A percentile compares a stretch with the other conserved stretches of the same genome.
phyloP scores from a whole-genome alignment of 2,797 vertebrate genomes.

The Lacerta agilis region DNA sequence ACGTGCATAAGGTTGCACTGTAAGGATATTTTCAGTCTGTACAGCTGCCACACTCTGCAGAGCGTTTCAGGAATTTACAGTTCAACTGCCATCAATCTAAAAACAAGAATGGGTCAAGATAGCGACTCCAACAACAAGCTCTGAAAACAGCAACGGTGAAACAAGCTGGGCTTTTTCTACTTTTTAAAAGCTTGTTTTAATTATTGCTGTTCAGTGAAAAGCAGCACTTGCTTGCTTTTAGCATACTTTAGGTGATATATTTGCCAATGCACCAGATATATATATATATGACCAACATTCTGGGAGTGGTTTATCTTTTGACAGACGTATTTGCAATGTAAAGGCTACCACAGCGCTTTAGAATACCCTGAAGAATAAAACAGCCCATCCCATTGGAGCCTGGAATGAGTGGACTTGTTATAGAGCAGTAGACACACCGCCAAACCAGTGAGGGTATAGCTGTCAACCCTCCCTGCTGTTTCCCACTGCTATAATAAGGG shows the following conservation, averaged over 20 bases:
- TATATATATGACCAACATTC: not conserved
- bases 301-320: not conserved
- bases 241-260: not conserved
- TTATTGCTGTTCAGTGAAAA: not conserved
- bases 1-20: not conserved
- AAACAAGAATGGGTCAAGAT: not conserved
- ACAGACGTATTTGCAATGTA: not conserved
- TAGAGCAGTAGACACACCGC: no score
- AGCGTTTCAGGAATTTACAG: not conserved
- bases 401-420: not conserved
- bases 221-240: not conserved
- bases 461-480: no score
- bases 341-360: not conserved
- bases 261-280: not conserved
- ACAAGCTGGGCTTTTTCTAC: not conserved
- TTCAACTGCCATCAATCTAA: not conserved
- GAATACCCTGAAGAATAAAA: not conserved
- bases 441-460: no score
- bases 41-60: not conserved
- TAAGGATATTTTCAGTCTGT: not conserved
- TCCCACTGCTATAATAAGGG: no score
- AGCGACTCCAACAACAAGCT: not conserved
- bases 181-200: not conserved
- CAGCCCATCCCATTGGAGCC: no score
- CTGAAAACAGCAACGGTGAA: not conserved